Conservation (phyloP, 2,113 vertebrate genomes). For the Misgurnus anguillicaudatus region DNA sequence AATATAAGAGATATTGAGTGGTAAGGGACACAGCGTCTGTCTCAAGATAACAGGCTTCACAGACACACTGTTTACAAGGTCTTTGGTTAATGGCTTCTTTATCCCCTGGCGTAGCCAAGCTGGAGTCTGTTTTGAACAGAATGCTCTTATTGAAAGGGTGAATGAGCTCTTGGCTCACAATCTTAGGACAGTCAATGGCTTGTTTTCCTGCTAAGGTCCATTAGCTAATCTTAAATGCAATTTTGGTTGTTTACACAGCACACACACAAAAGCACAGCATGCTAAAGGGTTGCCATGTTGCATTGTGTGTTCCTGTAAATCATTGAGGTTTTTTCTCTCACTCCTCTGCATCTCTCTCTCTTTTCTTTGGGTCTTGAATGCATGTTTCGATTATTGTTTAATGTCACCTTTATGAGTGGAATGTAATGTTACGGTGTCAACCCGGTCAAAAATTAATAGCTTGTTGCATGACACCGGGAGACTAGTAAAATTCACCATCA, state of each 20-base stretch:
- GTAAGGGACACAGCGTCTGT: neutral
- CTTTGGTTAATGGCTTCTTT: conserved; percentile 26
- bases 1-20: no score
- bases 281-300: neutral
- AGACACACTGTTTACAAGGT: neutral
- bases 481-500: conserved; percentile 44
- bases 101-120: neutral
- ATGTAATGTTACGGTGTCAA: conserved; percentile 41
- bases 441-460: conserved; percentile 54
- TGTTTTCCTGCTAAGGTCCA: conserved; percentile 10
- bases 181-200: neutral
- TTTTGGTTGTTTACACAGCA: conserved; percentile 10
- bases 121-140: conserved; percentile 1
- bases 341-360: conserved; percentile 22
- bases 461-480: conserved; percentile 33
- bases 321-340: neutral
- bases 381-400: conserved; percentile 36
- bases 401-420: conserved; percentile 28
- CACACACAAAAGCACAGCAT: conserved; percentile 4
- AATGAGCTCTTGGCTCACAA: neutral
- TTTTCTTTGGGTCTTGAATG: conserved; percentile 1
- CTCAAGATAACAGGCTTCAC: neutral
- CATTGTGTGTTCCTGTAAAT: neutral
- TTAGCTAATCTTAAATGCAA: conserved; percentile 1
- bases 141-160: neutral